These are phyloP conservation scores for Laticauda laticaudata DNA, from an alignment of 2,113 vertebrate species.

Conservation along the genomic window DNA sequence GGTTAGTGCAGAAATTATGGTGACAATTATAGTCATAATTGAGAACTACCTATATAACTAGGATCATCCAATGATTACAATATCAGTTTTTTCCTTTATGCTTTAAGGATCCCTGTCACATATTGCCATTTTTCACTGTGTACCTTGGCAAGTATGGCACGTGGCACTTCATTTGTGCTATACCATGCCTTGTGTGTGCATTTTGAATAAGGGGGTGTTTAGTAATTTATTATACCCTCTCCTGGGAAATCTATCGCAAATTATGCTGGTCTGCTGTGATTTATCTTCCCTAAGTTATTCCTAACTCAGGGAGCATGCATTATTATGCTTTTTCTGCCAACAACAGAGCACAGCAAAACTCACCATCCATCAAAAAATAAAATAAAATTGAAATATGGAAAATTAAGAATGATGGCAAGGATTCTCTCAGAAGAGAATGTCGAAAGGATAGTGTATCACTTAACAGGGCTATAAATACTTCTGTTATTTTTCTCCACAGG, in stretches of 20 bases:
- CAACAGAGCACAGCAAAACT: conserved; percentile 66
- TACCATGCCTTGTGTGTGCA: conserved; percentile 29
- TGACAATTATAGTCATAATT: neutral
- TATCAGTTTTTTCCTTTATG: neutral
- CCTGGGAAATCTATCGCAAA: conserved; percentile 69
- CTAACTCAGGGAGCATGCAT: conserved; percentile 62
- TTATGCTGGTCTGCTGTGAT: conserved; percentile 62
- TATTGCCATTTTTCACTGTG: neutral
- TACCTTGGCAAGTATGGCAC: conserved; percentile 28
- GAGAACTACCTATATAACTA: neutral
- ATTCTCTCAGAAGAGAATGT: conserved; percentile 41
- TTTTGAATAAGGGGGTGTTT: conserved; percentile 37
- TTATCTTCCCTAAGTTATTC: conserved; percentile 67
- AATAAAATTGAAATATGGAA: conserved; percentile 35
- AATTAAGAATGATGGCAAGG: conserved; percentile 51
- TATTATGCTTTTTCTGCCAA: conserved; percentile 67
- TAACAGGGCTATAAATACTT: conserved; percentile 54
- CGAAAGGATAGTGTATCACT: conserved; percentile 52
- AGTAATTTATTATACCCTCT: conserved; percentile 58
- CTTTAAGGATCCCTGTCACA: neutral
- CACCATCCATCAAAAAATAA: conserved; percentile 60
- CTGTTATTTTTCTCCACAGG: conserved; percentile 74
- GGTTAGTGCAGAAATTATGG: neutral
- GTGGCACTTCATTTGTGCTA: conserved; percentile 54
- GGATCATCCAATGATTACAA: neutral